phyloP scores from a whole-genome alignment of 2,113 vertebrate genomes.

The Halichoerus grypus region DNA sequence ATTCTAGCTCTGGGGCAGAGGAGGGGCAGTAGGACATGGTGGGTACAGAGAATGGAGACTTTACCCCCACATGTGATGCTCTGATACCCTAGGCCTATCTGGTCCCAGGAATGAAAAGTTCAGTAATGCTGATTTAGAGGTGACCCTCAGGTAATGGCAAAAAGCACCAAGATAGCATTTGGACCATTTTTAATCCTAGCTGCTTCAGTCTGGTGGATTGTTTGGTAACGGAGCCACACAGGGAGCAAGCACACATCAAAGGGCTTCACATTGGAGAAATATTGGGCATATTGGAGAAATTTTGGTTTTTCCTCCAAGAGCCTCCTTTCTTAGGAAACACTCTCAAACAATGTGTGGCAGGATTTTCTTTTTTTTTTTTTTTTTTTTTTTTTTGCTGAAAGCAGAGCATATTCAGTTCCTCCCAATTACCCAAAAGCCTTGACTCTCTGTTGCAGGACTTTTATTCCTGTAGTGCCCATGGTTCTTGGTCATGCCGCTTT shows the following conservation, averaged over 20 bases:
- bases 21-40: rapidly evolving
- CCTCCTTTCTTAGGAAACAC: neutral
- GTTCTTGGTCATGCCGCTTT: neutral
- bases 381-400: neutral
- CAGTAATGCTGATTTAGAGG: neutral
- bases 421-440: neutral
- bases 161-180: neutral
- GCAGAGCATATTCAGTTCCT: neutral
- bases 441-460: neutral
- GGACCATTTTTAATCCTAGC: neutral
- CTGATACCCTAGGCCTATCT: neutral
- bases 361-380: neutral
- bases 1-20: neutral
- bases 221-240: neutral
- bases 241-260: neutral
- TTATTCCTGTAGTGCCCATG: neutral
- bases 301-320: neutral
- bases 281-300: neutral
- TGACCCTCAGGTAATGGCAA: neutral
- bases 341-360: neutral
- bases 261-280: neutral
- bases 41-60: neutral
- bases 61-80: neutral
- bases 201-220: neutral
- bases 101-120: neutral